Evolutionary conservation across 2,797 vertebrate genomes (phyloP).

Genomic region (Emys orbicularis): DNA sequence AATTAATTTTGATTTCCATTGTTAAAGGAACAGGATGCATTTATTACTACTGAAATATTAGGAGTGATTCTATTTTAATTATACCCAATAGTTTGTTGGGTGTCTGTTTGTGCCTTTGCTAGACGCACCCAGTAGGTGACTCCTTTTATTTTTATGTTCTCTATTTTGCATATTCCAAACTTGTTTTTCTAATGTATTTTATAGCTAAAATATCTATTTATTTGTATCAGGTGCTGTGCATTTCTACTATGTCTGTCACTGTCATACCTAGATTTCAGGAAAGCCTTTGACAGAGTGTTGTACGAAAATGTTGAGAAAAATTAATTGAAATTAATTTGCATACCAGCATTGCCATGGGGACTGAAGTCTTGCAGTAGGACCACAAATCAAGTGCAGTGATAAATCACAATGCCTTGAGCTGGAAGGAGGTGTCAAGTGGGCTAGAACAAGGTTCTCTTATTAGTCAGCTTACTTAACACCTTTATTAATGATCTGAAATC

Average conservation of each 20-base stretch:
- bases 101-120: conserved; percentile 34
- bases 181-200: conserved; percentile 32
- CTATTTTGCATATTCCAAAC: conserved; percentile 3
- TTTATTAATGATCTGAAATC: not conserved
- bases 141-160: not conserved
- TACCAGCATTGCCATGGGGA: conserved; percentile 35
- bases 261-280: conserved; percentile 34
- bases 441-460: not conserved
- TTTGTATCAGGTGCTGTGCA: conserved; percentile 2
- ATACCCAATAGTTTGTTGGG: conserved; percentile 18
- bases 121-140: conserved; percentile 19
- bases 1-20: not conserved
- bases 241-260: conserved; percentile 29
- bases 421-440: not conserved
- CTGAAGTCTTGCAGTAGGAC: conserved; percentile 17
- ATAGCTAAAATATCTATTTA: conserved; percentile 32
- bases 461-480: conserved; percentile 18
- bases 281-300: not conserved
- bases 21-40: conserved; percentile 35
- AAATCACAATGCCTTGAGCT: not conserved
- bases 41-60: conserved; percentile 64
- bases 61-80: conserved; percentile 43
- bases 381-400: not conserved
- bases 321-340: conserved; percentile 24
- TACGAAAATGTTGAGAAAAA: conserved; percentile 21